Percentiles rank a stretch among this genome's conserved stretches.
Evolutionary conservation across 2,113 vertebrate species (phyloP).

Genomic region (Xiphorhynchus elegans): DNA sequence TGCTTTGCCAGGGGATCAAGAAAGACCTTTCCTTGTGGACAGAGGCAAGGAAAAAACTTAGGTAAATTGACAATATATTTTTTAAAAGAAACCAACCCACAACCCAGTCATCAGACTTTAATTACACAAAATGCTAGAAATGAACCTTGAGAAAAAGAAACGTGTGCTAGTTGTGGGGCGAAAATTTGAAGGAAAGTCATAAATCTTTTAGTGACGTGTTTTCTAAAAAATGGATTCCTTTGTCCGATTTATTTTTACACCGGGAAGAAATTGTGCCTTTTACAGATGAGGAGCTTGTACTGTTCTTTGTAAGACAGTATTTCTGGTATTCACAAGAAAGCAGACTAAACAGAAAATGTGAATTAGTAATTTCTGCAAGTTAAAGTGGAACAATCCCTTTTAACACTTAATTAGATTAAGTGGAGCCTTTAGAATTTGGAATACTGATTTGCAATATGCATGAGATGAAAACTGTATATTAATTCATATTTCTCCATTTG

Average conservation of each 20-base stretch:
- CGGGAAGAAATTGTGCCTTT: constrained; percentile 26
- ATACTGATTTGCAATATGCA: background rate
- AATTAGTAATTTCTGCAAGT: constrained; percentile 28
- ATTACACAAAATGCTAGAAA: constrained; percentile 49
- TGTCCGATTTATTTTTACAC: constrained; percentile 69
- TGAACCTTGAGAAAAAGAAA: background rate
- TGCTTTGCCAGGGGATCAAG: constrained; percentile 1
- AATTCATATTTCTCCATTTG: background rate
- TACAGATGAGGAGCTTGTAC: constrained; percentile 20
- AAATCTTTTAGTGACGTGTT: constrained; percentile 24
- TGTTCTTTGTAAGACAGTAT: background rate
- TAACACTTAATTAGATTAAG: constrained; percentile 56
- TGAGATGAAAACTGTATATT: background rate
- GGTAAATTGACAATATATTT: constrained; percentile 35
- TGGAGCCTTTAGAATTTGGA: background rate
- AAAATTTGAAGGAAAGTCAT: background rate
- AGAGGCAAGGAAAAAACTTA: constrained; percentile 50
- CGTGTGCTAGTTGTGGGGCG: background rate
- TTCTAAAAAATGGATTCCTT: constrained; percentile 18
- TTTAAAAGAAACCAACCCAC: background rate
- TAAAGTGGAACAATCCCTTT: constrained; percentile 29
- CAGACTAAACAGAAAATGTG: constrained; percentile 7
- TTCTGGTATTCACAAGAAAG: constrained; percentile 12
- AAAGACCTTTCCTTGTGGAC: background rate
- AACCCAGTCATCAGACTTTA: constrained; percentile 11